Conservation (phyloP, 53 echinoderm and acorn worm species). For the Paelopatides confundens region DNA sequence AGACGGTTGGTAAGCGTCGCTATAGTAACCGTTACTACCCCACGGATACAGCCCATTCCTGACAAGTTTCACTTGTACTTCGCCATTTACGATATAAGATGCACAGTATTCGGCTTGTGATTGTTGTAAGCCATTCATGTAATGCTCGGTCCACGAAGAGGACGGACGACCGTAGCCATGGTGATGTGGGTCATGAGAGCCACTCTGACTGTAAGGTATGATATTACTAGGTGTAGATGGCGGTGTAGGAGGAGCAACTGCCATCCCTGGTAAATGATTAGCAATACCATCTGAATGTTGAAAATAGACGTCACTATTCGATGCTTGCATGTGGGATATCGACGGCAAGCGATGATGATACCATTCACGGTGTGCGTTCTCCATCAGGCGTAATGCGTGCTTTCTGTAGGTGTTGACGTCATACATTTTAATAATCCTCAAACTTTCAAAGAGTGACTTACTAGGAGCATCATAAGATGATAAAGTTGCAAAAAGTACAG, state of each 20-base stretch:
- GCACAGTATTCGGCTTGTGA: slow-evolving; percentile 84
- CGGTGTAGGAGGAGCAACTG: slow-evolving; percentile 5
- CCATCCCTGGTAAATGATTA: not conserved
- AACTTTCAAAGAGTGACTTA: too few relatives aligned
- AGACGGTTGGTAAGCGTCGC: slow-evolving; percentile 37
- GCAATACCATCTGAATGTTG: not conserved
- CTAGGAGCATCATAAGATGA: too few relatives aligned
- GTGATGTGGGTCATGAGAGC: slow-evolving; percentile 14
- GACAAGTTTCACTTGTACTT: slow-evolving; percentile 83
- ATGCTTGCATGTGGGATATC: slow-evolving; percentile 29
- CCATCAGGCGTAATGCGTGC: slow-evolving; percentile 84
- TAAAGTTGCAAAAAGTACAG: too few relatives aligned
- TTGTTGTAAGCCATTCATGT: slow-evolving; percentile 64
- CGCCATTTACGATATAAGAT: slow-evolving; percentile 85
- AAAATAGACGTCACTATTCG: not conserved
- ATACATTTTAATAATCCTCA: too few relatives aligned
- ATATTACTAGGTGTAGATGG: slow-evolving; percentile 31
- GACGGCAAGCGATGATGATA: slow-evolving; percentile 35
- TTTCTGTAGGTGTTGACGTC: slow-evolving; percentile 93
- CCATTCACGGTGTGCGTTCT: slow-evolving; percentile 69
- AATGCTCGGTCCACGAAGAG: slow-evolving; percentile 30
- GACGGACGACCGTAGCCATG: slow-evolving; percentile 9
- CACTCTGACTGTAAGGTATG: slow-evolving; percentile 5
- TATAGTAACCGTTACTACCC: slow-evolving; percentile 49
- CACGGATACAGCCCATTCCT: slow-evolving; percentile 60